phyloP scores from a whole-genome alignment of 2,797 vertebrate genomes.

The Chrysocyon brachyurus region DNA sequence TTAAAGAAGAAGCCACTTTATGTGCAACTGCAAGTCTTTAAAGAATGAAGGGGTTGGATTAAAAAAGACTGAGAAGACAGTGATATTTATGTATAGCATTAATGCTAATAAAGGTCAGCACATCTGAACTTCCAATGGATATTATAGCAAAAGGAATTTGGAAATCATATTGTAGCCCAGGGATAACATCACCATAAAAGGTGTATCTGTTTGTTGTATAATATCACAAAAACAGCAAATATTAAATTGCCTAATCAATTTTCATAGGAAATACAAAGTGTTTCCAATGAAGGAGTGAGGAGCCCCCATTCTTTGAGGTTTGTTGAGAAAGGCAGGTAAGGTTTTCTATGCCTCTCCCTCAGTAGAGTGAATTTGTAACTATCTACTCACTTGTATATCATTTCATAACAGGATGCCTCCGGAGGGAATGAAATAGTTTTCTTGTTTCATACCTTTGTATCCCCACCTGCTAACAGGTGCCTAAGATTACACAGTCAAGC shows the following conservation, averaged over 20 bases:
- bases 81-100: background rate
- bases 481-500: background rate
- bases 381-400: background rate
- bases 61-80: background rate
- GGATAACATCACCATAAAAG: background rate
- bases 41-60: background rate
- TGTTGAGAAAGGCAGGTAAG: background rate
- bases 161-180: background rate
- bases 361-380: background rate
- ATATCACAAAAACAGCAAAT: background rate
- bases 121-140: background rate
- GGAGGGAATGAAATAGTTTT: background rate
- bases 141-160: background rate
- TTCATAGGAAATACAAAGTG: background rate
- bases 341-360: background rate
- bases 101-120: background rate
- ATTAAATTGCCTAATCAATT: background rate
- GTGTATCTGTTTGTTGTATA: background rate
- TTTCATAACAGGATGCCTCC: background rate
- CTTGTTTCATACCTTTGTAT: background rate
- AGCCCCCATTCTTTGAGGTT: background rate
- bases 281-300: background rate
- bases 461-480: background rate
- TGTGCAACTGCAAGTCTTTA: background rate
- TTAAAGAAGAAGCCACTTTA: constrained; percentile 47